Evolutionary conservation across 2,888 invertebrate species (phyloP).

Genomic region (Temnothorax rugatulus): DNA sequence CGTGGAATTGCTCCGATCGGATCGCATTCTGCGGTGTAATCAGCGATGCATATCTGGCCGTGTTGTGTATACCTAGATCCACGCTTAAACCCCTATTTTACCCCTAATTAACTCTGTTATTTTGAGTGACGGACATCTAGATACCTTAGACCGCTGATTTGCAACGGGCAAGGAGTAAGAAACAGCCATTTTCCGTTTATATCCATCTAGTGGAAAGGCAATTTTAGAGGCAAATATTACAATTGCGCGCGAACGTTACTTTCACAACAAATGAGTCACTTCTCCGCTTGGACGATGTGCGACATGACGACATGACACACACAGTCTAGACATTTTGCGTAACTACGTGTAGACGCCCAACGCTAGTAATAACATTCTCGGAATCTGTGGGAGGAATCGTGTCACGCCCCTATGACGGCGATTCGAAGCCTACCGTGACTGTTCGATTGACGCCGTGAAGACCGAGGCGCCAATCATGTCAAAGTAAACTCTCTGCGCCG

Average conservation of each 20-base stretch:
- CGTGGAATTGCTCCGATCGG: conserved; percentile 60
- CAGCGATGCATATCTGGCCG: conserved; percentile 36
- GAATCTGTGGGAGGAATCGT: conserved; percentile 55
- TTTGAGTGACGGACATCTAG: conserved; percentile 2
- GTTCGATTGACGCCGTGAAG: conserved; percentile 45
- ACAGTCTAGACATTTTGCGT: conserved; percentile 21
- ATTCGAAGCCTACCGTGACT: conserved; percentile 24
- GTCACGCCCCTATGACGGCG: conserved; percentile 43
- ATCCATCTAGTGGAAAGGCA: no score
- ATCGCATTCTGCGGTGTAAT: conserved; percentile 51
- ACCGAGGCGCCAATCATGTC: conserved; percentile 32
- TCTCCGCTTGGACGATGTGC: conserved; percentile 4
- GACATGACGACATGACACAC: background rate
- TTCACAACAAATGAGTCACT: conserved; percentile 35
- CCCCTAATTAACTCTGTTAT: background rate
- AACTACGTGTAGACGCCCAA: conserved; percentile 29
- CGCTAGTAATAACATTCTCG: conserved; percentile 49
- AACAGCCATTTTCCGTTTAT: background rate
- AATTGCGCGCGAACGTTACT: background rate
- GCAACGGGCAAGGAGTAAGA: background rate
- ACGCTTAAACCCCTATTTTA: conserved; percentile 4
- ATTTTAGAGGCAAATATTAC: background rate
- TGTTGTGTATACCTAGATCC: background rate
- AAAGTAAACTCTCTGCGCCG: conserved; percentile 50
- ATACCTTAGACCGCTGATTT: background rate